Base-by-base conservation (phyloP, 2,888 invertebrate species). In the Suillia variegata region DNA sequence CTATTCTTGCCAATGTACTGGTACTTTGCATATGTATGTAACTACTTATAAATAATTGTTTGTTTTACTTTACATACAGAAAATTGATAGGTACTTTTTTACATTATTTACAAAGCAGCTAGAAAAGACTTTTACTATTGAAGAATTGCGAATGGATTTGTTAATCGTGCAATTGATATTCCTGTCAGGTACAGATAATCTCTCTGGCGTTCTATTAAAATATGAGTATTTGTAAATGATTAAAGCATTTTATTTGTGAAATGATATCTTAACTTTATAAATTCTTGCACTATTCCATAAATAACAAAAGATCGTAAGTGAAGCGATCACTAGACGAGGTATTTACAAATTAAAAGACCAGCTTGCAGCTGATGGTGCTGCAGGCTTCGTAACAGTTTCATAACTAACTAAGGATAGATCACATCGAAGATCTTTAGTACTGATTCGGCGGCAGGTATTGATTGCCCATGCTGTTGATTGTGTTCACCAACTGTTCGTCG, bases 361-460 rank as follows among this genome's bases (percentile, higher is more conserved):
- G 50, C 50, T 51, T 42, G 50, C 50, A 15, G 22, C 42, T 20
- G 15, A 10, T 5, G 10, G 20, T 34, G 48, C 21, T 21, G 51
- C 58, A 60, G 62, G 58, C 64, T 34, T 61, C 57, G 65, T 64
- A 61, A 65, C 63, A 68, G 69, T 63, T 65, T 66, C 62, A 49
- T 70, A 76, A 74, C 75, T 74, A 77, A 77, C 75, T 77, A 77
- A 73, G 67, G 69, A 67, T 55, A 70, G 67, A 63, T 61, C 61
- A 73, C 79, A 71, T 64, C 70, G 70, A 74, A 74, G 73, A 76
- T 70, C 67, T 68, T 67, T 69, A 76, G 59, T 56, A 75, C 64
- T 70, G 70, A 55, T 69, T 68, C 53, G 77, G 67, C 54, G 77
- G 77, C 69, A 78, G 62, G 18, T 78, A 78, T 15, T 70, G 70